These are phyloP conservation scores for Hydroisotoma schaefferi DNA, from an alignment of 2,888 invertebrate species.

Conservation along the genomic window DNA sequence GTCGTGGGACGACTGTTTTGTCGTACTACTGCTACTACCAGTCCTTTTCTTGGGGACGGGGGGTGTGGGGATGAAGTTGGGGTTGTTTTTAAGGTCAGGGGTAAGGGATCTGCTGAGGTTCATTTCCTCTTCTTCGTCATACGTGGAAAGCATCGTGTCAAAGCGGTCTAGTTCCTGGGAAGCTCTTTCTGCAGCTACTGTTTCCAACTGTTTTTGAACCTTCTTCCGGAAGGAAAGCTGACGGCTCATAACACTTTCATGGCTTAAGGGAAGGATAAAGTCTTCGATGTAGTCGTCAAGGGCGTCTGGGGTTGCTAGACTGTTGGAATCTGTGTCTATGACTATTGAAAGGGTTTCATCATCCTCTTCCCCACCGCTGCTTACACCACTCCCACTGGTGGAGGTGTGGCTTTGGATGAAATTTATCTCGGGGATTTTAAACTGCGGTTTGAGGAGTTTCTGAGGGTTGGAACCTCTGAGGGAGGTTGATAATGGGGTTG, in stretches of 20 bases:
- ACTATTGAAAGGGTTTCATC: background rate
- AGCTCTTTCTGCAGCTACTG: constrained; percentile 42
- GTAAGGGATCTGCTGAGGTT: background rate
- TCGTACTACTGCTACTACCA: background rate
- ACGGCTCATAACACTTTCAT: constrained; percentile 50
- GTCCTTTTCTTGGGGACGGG: background rate
- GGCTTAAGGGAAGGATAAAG: constrained; percentile 50
- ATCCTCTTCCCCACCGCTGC: background rate
- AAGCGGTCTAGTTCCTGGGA: constrained; percentile 44
- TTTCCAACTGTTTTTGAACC: constrained; percentile 46
- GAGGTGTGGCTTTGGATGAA: background rate
- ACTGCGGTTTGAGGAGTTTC: constrained; percentile 4
- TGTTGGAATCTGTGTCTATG: background rate
- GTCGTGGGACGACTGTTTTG: background rate
- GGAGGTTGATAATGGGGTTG: background rate
- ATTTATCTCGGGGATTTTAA: constrained; percentile 2
- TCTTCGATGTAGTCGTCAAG: constrained; percentile 51
- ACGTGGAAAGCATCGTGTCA: constrained; percentile 43
- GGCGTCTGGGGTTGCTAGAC: constrained; percentile 11
- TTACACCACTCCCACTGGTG: background rate
- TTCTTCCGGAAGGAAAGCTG: constrained; percentile 50
- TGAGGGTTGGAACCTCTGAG: background rate
- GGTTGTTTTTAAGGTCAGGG: constrained; percentile 9
- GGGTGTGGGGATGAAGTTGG: constrained; percentile 1
- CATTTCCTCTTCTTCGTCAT: constrained; percentile 42